Evolutionary conservation across 2,888 invertebrate species (phyloP).

Genomic region (Hartigia nigra): DNA sequence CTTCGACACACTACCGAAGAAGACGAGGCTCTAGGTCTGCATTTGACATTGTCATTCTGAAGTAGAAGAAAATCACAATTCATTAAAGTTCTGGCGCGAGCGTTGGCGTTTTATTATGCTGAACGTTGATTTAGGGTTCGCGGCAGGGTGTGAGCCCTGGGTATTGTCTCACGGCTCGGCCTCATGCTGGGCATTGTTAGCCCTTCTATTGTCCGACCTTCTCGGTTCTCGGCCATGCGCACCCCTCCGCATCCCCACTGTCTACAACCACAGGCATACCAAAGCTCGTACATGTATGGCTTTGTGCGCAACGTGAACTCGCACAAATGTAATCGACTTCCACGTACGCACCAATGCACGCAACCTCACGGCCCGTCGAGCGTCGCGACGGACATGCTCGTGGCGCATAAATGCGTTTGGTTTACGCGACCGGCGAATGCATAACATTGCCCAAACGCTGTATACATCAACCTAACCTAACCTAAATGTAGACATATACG

Average conservation of each 20-base stretch:
- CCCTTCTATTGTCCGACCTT: slow-evolving; percentile 54
- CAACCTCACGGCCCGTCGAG: neutral
- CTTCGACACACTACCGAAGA: neutral
- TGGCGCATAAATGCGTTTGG: slow-evolving; percentile 31
- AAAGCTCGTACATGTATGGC: neutral
- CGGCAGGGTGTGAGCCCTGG: slow-evolving; percentile 46
- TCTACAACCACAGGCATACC: neutral
- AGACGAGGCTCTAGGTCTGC: neutral
- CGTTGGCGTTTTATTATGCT: slow-evolving; percentile 57
- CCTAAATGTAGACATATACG: neutral
- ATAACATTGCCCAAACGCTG: slow-evolving; percentile 29
- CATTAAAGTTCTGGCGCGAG: slow-evolving; percentile 47
- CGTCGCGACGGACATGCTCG: slow-evolving; percentile 8
- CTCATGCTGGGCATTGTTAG: slow-evolving; percentile 59
- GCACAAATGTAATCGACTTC: neutral
- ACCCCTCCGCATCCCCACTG: neutral
- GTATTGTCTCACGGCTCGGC: slow-evolving; percentile 58
- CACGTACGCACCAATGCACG: neutral
- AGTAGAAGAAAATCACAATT: slow-evolving; percentile 54
- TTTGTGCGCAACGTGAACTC: neutral
- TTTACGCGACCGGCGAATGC: slow-evolving; percentile 36
- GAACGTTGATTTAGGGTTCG: slow-evolving; percentile 61
- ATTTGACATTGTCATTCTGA: neutral
- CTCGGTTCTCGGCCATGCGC: neutral
- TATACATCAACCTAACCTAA: neutral